phyloP scores from a whole-genome alignment of 2,888 invertebrate genomes.

The Drosophila lacicola region DNA sequence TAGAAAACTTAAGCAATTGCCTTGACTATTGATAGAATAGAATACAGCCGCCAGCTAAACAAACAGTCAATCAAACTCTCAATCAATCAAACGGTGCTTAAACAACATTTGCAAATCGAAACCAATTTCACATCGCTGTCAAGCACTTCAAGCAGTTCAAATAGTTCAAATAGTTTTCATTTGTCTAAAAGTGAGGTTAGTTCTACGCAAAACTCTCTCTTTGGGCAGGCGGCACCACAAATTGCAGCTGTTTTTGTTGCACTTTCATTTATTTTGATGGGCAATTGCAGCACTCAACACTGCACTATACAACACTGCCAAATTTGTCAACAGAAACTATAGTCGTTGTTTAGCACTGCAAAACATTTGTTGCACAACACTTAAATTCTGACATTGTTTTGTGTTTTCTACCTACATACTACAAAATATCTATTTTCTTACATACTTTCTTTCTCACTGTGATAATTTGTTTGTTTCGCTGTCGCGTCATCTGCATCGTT shows the following conservation, averaged over 20 bases:
- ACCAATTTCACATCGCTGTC: neutral
- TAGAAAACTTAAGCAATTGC: slow-evolving; percentile 35
- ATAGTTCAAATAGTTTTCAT: too few species aligned
- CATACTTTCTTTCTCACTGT: slow-evolving; percentile 48
- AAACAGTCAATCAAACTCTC: slow-evolving; percentile 27
- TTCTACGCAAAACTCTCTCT: neutral
- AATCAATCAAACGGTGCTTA: slow-evolving; percentile 13
- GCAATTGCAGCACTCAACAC: slow-evolving; percentile 45
- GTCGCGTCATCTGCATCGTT: slow-evolving; percentile 48
- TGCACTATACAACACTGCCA: slow-evolving; percentile 44
- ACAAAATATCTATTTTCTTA: slow-evolving; percentile 2
- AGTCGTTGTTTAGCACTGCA: slow-evolving; percentile 39
- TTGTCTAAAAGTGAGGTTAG: slow-evolving; percentile 9
- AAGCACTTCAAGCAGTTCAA: too few species aligned
- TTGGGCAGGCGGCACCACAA: slow-evolving; percentile 6
- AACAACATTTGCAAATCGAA: neutral
- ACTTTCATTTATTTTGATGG: slow-evolving; percentile 23
- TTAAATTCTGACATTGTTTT: slow-evolving; percentile 54
- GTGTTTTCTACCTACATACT: slow-evolving; percentile 45
- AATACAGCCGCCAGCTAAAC: slow-evolving; percentile 13
- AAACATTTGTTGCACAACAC: slow-evolving; percentile 9
- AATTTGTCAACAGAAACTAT: slow-evolving; percentile 15
- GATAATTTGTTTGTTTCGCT: slow-evolving; percentile 72
- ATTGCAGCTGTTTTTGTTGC: slow-evolving; percentile 35
- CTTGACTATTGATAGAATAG: slow-evolving; percentile 11